Evolutionary conservation across 2,888 invertebrate genomes (phyloP).

Genomic region (Synergus umbraculus): DNA sequence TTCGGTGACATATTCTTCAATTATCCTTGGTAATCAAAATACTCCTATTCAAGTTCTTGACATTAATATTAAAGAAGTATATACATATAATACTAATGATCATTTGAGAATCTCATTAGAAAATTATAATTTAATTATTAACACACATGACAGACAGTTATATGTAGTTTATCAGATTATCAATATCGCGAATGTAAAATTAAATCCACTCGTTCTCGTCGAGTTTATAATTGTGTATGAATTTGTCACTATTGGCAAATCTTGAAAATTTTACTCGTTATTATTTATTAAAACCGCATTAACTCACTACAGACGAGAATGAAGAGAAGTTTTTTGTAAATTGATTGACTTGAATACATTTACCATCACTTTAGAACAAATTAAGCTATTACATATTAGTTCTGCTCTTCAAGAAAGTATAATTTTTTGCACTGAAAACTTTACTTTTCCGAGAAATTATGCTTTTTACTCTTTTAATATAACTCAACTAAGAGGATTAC

Average conservation of each 20-base stretch:
- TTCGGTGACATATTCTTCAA: background rate
- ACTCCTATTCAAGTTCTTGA: background rate
- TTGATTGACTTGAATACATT: background rate
- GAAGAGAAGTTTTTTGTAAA: background rate
- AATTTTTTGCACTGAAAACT: background rate
- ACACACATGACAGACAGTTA: background rate
- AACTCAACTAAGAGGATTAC: background rate
- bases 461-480: background rate
- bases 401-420: background rate
- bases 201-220: slow-evolving; percentile 15
- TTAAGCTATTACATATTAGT: background rate
- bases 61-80: background rate
- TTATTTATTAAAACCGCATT: background rate
- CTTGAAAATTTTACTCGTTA: background rate
- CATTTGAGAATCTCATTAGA: background rate
- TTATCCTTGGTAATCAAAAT: background rate
- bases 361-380: background rate
- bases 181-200: slow-evolving; percentile 30
- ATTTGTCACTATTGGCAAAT: background rate
- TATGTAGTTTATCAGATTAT: slow-evolving; percentile 13
- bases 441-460: background rate
- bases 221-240: slow-evolving; percentile 4
- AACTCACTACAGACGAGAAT: background rate
- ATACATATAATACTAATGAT: background rate
- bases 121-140: slow-evolving; percentile 26